These are phyloP conservation scores for Himalopsyche kuldschensis DNA, from an alignment of 2,888 invertebrate species.

Conservation along the genomic window DNA sequence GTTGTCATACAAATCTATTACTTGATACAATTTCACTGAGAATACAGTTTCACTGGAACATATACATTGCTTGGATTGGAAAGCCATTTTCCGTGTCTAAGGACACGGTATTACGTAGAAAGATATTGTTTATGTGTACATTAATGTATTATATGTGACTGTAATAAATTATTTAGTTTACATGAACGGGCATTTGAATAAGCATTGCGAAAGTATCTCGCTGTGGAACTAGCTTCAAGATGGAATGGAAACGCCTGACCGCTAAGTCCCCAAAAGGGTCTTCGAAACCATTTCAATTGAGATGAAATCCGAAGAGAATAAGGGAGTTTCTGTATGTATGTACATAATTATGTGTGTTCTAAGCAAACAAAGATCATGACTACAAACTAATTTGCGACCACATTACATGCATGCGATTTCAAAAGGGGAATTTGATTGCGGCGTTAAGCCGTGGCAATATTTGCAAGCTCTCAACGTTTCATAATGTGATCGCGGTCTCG, in stretches of 20 bases:
- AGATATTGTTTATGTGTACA: too few relatives aligned
- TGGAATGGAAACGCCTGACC: background rate
- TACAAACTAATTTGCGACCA: background rate
- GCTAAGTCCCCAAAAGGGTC: background rate
- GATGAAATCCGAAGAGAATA: background rate
- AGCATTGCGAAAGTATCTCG: too few relatives aligned
- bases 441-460: background rate
- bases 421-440: background rate
- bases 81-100: too few relatives aligned
- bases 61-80: too few relatives aligned
- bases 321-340: background rate
- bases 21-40: too few relatives aligned
- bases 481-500: background rate
- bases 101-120: too few relatives aligned
- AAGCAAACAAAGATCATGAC: background rate
- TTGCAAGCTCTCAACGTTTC: background rate
- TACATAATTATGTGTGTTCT: background rate
- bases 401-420: background rate
- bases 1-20: too few relatives aligned
- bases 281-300: background rate
- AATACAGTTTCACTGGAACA: too few relatives aligned
- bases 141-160: too few relatives aligned
- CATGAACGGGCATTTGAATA: too few relatives aligned
- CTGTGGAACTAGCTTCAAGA: background rate
- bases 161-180: too few relatives aligned